A percentile compares a stretch with the other conserved stretches of the same genome.
Conservation (phyloP, 2,888 invertebrate genomes). For the Drosophila multiciliata region DNA sequence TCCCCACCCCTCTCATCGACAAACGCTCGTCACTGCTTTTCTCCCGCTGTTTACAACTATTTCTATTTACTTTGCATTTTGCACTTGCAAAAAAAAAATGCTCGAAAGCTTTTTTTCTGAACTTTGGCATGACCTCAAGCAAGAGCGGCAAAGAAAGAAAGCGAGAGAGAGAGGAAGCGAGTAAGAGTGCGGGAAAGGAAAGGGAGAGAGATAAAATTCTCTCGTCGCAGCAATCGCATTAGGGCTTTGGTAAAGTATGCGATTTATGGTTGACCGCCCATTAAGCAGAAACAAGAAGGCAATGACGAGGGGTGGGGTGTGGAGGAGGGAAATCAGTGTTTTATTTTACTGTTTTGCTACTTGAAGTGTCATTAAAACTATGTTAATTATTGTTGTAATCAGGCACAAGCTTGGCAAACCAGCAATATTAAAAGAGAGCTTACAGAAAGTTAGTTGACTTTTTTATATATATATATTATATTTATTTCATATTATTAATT, state of each 20-base stretch:
- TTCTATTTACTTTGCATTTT: constrained; percentile 45
- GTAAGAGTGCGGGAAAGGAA: constrained; percentile 30
- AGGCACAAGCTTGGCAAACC: constrained; percentile 2
- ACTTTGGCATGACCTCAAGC: constrained; percentile 48
- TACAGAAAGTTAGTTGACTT: constrained; percentile 6
- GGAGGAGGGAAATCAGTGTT: constrained; percentile 10
- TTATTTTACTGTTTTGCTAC: constrained; percentile 12
- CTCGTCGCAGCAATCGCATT: not conserved
- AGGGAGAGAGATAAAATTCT: constrained; percentile 9
- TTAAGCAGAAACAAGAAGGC: not conserved
- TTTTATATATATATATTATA: constrained; percentile 7
- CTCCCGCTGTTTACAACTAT: constrained; percentile 25
- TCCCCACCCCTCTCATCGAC: not conserved
- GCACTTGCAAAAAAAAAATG: constrained; percentile 29
- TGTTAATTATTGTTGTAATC: constrained; percentile 64
- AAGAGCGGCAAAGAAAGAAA: not conserved
- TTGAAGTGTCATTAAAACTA: constrained; percentile 49
- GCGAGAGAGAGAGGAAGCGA: not conserved
- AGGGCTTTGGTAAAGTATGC: constrained; percentile 1
- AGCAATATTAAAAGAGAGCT: not conserved
- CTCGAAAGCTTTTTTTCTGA: constrained; percentile 42
- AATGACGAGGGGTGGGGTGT: not conserved
- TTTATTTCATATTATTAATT: not conserved
- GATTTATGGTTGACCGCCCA: constrained; percentile 2
- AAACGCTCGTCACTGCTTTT: not conserved